Conservation (phyloP, 1,140 invertebrate genomes). For the Cecropterus lyciades region DNA sequence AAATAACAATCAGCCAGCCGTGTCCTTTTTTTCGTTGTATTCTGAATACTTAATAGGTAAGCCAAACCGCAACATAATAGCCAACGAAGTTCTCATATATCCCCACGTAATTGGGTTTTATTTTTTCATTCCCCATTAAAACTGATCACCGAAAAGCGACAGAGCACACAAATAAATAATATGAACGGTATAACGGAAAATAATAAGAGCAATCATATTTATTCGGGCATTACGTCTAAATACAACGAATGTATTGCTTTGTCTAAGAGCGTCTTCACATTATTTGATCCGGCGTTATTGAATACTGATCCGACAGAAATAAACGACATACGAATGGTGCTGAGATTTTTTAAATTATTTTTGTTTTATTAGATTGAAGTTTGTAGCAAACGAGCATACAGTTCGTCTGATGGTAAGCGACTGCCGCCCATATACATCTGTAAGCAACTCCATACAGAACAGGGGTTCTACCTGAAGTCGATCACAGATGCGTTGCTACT, state of each 20-base stretch:
- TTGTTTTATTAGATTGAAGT: no score
- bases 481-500: no score
- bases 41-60: no score
- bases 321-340: no score
- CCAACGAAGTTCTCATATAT: constrained; percentile 11
- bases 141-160: constrained; percentile 25
- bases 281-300: background rate
- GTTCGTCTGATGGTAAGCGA: no score
- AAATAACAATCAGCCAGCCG: no score
- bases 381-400: no score
- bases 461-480: no score
- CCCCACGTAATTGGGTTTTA: constrained; percentile 19
- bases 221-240: constrained; percentile 50
- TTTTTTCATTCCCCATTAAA: constrained; percentile 27
- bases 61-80: background rate
- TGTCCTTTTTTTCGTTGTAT: no score
- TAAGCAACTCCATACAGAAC: no score
- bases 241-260: constrained; percentile 24
- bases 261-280: background rate
- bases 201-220: constrained; percentile 51
- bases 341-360: no score
- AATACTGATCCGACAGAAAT: background rate
- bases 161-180: constrained; percentile 27
- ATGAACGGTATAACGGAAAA: constrained; percentile 36
- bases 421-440: no score